Conservation (phyloP, 2,113 vertebrate species). For the Anolis carolinensis region DNA sequence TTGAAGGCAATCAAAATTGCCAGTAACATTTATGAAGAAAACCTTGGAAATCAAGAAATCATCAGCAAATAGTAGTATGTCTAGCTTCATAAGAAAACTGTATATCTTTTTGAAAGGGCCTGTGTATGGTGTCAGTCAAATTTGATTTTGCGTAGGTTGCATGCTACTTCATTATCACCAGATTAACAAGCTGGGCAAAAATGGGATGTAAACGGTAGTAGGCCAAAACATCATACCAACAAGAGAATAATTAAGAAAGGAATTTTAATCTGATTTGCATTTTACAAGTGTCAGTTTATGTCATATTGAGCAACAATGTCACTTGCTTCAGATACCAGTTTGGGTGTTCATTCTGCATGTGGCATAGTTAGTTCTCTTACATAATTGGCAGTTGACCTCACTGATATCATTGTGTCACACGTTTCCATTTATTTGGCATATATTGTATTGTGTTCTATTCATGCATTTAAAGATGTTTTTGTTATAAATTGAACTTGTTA, state of each 20-base stretch:
- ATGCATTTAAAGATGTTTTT: neutral
- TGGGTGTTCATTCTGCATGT: constrained; percentile 34
- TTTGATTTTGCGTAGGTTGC: neutral
- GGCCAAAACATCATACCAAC: neutral
- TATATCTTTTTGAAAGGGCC: neutral
- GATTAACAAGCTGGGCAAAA: neutral
- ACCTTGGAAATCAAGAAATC: neutral
- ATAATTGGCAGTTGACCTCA: neutral
- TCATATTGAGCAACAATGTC: neutral
- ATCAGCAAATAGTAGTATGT: neutral
- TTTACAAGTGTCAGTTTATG: neutral
- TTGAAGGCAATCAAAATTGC: neutral
- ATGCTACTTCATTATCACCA: neutral
- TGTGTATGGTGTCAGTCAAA: neutral
- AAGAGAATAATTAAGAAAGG: constrained; percentile 1
- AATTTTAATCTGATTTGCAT: neutral
- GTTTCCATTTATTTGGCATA: neutral
- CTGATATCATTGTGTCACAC: neutral
- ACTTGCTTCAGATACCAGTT: constrained; percentile 39
- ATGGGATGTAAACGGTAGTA: neutral
- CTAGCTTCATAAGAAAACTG: neutral
- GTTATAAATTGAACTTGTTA: neutral
- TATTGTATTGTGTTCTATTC: neutral
- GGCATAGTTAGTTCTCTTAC: constrained; percentile 33
- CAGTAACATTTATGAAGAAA: neutral